A percentile compares a stretch with the other conserved stretches of the same genome.
Evolutionary conservation across 2,888 invertebrate genomes (phyloP).

Genomic region (Cataglyphis rosenhaueri): DNA sequence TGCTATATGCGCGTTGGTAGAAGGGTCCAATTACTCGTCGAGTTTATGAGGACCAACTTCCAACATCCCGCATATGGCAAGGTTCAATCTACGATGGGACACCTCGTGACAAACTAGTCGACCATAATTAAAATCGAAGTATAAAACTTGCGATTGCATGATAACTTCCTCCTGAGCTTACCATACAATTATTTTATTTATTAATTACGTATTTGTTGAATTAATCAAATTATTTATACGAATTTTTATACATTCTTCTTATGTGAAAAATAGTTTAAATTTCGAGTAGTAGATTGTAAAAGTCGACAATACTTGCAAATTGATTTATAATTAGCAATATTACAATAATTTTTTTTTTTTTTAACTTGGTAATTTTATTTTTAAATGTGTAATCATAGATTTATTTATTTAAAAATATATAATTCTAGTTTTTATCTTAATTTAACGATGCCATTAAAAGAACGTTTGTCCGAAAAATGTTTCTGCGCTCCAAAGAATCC

Average conservation of each 20-base stretch:
- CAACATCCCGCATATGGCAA: constrained; percentile 1
- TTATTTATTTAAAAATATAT: not conserved
- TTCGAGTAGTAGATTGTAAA: not conserved
- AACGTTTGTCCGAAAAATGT: not conserved
- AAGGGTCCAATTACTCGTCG: constrained; percentile 57
- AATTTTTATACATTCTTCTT: not conserved
- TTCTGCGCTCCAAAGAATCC: not conserved
- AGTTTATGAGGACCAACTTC: constrained; percentile 46
- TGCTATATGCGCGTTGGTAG: constrained; percentile 31
- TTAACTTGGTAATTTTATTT: not conserved
- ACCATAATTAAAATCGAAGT: constrained; percentile 43
- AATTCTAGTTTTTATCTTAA: not conserved
- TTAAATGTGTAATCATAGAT: not conserved
- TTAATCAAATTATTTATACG: not conserved
- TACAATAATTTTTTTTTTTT: not conserved
- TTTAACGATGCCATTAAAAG: not conserved
- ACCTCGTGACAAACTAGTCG: constrained; percentile 56
- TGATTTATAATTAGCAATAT: not conserved
- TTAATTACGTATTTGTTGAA: not conserved
- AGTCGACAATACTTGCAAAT: not conserved
- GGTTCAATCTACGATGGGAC: constrained; percentile 53
- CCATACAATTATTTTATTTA: not conserved
- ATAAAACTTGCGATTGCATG: constrained; percentile 30
- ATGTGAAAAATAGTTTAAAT: not conserved
- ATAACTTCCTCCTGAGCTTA: not conserved